Percentiles rank a stretch among this genome's conserved stretches.
These are phyloP conservation scores for Pogoniulus pusillus DNA, from an alignment of 2,797 vertebrate genomes.

Conservation along the genomic window DNA sequence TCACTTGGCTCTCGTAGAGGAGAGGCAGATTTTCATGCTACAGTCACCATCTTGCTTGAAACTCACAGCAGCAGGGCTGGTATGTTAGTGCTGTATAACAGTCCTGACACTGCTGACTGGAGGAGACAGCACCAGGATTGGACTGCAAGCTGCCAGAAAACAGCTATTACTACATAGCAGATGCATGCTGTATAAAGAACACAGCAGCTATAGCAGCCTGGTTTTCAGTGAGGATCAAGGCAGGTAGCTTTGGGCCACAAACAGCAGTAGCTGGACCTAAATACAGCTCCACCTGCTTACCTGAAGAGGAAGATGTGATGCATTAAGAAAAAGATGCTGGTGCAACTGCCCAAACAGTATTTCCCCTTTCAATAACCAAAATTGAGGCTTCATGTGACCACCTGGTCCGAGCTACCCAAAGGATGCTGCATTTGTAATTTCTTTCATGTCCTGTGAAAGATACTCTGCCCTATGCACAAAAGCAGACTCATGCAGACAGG, in stretches of 20 bases:
- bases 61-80: not conserved
- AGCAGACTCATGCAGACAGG: not conserved
- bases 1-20: not conserved
- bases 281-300: not conserved
- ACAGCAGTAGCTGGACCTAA: too few species aligned
- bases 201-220: not conserved
- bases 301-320: not conserved
- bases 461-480: not conserved
- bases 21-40: not conserved
- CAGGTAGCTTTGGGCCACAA: too few species aligned
- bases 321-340: not conserved
- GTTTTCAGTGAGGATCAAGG: not conserved
- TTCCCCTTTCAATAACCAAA: not conserved
- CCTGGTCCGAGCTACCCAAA: not conserved
- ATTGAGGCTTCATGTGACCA: not conserved
- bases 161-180: not conserved
- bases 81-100: not conserved
- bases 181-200: not conserved
- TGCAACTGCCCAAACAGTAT: not conserved
- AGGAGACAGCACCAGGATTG: not conserved
- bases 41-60: not conserved
- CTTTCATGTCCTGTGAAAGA: not conserved
- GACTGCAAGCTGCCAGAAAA: not conserved
- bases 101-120: fast-evolving
- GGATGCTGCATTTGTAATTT: not conserved